phyloP scores from a whole-genome alignment of 1,140 invertebrate species.

The Aphis gossypii region DNA sequence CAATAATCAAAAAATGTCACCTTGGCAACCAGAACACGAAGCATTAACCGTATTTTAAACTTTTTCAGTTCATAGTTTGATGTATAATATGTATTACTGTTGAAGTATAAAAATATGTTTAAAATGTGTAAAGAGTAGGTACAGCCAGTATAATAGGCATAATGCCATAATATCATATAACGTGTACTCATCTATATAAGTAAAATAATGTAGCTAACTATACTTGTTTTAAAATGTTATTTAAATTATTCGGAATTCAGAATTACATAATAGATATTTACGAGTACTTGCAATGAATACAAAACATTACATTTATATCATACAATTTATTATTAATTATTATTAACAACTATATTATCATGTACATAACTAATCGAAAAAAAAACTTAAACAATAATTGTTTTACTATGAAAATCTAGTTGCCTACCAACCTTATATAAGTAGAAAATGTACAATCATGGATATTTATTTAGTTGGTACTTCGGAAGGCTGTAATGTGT shows the following conservation, averaged over 20 bases:
- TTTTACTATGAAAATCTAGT: not conserved
- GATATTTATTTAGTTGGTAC: not conserved
- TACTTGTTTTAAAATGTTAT: not conserved
- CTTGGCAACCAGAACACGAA: not conserved
- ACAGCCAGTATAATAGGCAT: too few relatives aligned
- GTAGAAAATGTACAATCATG: not conserved
- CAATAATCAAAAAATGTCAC: constrained; percentile 30
- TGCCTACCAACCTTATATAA: not conserved
- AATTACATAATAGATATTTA: not conserved
- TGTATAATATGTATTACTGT: not conserved
- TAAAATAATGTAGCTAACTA: too few relatives aligned
- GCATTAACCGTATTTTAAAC: not conserved
- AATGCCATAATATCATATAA: too few relatives aligned
- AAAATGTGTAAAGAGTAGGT: not conserved
- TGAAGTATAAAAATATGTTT: not conserved
- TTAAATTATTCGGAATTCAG: not conserved
- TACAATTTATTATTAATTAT: too few relatives aligned
- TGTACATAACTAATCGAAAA: not conserved
- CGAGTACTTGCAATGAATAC: not conserved
- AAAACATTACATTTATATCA: not conserved
- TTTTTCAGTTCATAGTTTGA: not conserved
- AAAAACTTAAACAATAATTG: not conserved
- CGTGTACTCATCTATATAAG: too few relatives aligned
- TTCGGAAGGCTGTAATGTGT: not conserved
- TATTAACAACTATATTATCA: too few relatives aligned